Base-by-base conservation (phyloP, 2,113 vertebrate genomes). In the Anseranas semipalmata region DNA sequence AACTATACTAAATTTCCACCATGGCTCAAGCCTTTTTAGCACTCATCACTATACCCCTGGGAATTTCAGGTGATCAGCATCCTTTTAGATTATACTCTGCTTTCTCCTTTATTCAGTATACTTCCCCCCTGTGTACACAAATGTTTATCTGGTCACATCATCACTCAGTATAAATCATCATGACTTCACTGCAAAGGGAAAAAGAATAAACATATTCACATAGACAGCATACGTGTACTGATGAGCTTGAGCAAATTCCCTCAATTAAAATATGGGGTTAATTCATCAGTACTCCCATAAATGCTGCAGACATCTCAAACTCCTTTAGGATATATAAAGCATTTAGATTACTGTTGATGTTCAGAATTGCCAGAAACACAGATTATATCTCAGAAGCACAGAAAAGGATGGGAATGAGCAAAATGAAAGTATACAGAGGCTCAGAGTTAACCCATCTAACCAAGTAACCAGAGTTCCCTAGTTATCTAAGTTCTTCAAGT, bases 401-500 rank as follows among this genome's bases (percentile, higher is more conserved):
- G 65, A 70, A 20, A 13, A 30, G 33, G 24, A 19, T 43, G 17
- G 55, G 39, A 75, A 92, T 15, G 22, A 70, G 32, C 25, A 73
- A 74, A 74, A 63, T 20, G 17, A 27, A 52, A 0, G 0, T 10
- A 15, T 8, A 10, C 7, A 1, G 5, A 63, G 14, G 32, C 18
- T 53, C 63, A 50, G 62, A 65, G 43, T 25, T 39, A 74, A 50
- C 19, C 15, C 33, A 62, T 12, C 45, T 43, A 71, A 43, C 35
- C 17, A 1, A 33, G 83, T 53, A 83, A 56, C 35, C 50, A 35
- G 15, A 52, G 33, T 70, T 72, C 37, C 48, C 22, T 20, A 11
- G 4, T 37, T 37, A 30, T 6, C 3, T 1, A n/a, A 27, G 8
- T 30, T 46, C 41, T 45, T 60, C 39, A 39, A 4, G 12, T 8